Percentiles rank a stretch among this genome's conserved stretches.
Evolutionary conservation across 1,140 invertebrate species (phyloP).

Genomic region (Caenorhabditis tropicalis): DNA sequence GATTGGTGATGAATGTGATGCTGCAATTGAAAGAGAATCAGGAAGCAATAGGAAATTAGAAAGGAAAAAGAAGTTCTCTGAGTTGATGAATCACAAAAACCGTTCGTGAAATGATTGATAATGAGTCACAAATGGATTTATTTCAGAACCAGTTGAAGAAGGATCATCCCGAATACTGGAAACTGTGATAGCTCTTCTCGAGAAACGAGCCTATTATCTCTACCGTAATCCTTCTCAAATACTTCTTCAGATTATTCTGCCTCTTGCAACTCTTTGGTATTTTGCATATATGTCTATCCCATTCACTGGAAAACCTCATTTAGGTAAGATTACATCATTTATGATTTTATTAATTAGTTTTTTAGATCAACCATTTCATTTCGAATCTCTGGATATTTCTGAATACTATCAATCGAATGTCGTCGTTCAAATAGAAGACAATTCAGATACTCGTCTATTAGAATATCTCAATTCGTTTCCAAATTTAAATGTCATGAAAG

Average conservation of each 20-base stretch:
- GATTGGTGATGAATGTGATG: slow-evolving; percentile 29
- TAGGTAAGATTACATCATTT: neutral
- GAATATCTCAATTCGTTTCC: neutral
- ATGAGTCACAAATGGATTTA: neutral
- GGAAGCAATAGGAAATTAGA: neutral
- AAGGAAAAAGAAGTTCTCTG: neutral
- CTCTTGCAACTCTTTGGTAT: neutral
- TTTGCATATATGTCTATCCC: neutral
- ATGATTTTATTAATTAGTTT: neutral
- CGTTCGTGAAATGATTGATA: neutral
- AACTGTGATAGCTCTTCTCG: neutral
- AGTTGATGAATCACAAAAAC: neutral
- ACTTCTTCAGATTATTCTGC: neutral
- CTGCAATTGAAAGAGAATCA: neutral
- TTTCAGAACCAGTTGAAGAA: neutral
- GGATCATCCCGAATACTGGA: neutral
- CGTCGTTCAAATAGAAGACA: neutral
- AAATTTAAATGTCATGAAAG: neutral
- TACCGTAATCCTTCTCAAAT: slow-evolving; percentile 10
- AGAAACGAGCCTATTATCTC: neutral
- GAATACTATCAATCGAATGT: neutral
- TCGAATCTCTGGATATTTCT: neutral
- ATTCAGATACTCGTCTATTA: neutral
- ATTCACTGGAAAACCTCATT: neutral
- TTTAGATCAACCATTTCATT: neutral